Evolutionary conservation across 1,140 invertebrate genomes (phyloP), one percentile per base, ranked within the genome.

Genomic region (Drosophila guanche): DNA sequence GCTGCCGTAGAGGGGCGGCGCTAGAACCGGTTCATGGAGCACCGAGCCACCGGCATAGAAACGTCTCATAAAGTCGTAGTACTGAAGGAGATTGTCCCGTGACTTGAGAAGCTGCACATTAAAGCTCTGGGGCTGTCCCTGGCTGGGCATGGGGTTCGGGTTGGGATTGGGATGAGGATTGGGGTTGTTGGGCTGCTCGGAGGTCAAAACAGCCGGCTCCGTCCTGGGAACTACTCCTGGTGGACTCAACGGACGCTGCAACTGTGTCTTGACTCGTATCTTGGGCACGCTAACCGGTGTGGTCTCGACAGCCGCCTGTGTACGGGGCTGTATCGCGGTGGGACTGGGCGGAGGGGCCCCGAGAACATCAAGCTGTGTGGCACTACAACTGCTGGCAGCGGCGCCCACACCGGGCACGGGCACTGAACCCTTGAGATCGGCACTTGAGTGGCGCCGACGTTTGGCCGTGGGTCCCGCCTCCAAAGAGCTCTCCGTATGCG

Each of bases 11-110:
- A 88, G 71, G 58, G 83, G 83, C 84, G 83, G 83, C 14, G 84
- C 83, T 83, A 88, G 66, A 56, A 88, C 83, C 83, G 84, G 83
- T 83, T 88, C 84, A 12, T 20, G 52, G 10, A 76, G 68, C 62
- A 76, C 48, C 6, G 73, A 66, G 42, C 75, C 62, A 27, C 85
- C 81, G 41, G 76, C 66, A 75, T 91, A 91, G 57, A 91, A 90
- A 16, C 86, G 83, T 42, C 86, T 48, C 89, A 91, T 90, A 29
- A 91, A 90, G 60, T 91, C 86, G 54, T 91, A 91, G 53, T 91
- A 91, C 23, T 79, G 68, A 23, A 91, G 55, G 4, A 91, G 73
- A 84, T 85, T 91, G 22, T 90, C 90, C 14, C 67, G 90, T 37
- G 90, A 89, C 71, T 89, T 90, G 1, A 89, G 51, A 54, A 86